Conservation (phyloP, 2,797 vertebrate species). For the Momotus momota region DNA sequence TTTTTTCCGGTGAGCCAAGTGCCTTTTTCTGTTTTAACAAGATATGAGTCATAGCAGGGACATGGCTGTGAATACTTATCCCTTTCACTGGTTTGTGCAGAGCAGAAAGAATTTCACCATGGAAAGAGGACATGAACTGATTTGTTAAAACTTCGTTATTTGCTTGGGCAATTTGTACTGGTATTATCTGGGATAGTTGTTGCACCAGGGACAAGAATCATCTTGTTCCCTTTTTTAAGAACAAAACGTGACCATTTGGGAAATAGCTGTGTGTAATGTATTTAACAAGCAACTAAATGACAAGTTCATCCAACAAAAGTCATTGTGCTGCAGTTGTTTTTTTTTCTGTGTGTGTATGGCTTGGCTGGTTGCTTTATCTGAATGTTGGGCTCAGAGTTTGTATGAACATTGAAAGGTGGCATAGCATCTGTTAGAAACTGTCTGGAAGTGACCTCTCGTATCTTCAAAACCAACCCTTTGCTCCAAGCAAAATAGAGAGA, state of each 20-base stretch:
- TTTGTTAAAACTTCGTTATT: conserved; percentile 2
- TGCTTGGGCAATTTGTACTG: neutral
- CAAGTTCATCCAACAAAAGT: neutral
- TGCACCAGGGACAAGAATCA: neutral
- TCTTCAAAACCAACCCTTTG: neutral
- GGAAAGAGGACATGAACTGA: conserved; percentile 9
- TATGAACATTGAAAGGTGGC: neutral
- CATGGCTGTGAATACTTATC: conserved; percentile 43
- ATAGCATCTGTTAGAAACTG: neutral
- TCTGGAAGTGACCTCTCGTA: neutral
- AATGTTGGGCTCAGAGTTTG: neutral
- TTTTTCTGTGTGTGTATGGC: neutral
- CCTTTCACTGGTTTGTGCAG: neutral
- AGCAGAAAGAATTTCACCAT: conserved; percentile 32
- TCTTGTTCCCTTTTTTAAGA: neutral
- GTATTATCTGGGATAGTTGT: neutral
- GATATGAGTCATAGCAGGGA: conserved; percentile 45
- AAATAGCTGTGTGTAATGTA: neutral
- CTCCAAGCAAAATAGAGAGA: neutral
- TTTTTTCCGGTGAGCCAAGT: neutral
- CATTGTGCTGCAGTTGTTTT: neutral
- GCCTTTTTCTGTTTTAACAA: conserved; percentile 48
- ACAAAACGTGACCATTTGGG: neutral
- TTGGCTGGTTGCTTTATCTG: neutral
- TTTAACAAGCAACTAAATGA: neutral